Evolutionary conservation across 30 jellyfish, hydroid and myxozoan species (phyloP).

Genomic region (Turritopsis rubra): DNA sequence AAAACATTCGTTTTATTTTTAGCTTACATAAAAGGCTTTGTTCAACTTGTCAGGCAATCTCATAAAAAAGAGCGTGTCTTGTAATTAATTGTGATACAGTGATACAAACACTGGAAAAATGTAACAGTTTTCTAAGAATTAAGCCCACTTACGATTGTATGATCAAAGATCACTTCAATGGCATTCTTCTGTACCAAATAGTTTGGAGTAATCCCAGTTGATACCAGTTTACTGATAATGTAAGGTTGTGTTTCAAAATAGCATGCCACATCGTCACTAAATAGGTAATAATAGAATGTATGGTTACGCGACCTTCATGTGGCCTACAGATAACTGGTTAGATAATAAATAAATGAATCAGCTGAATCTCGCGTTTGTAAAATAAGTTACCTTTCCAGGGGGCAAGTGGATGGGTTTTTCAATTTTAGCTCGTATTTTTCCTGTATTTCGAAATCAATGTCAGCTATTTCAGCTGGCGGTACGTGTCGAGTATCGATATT

Average conservation of each 20-base stretch:
- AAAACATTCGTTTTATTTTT: no score
- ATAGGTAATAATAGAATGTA: slow-evolving; percentile 3
- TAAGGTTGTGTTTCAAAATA: slow-evolving; percentile 58
- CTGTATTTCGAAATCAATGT: not conserved
- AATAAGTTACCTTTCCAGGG: slow-evolving; percentile 60
- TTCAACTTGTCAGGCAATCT: no score
- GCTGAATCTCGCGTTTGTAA: no score
- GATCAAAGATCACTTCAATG: slow-evolving; percentile 76
- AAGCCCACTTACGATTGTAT: slow-evolving; percentile 62
- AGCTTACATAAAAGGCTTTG: no score
- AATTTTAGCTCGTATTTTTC: slow-evolving; percentile 33
- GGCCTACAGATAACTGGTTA: no score
- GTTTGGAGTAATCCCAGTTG: slow-evolving; percentile 51
- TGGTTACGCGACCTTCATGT: no score
- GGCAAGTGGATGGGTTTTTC: slow-evolving; percentile 78
- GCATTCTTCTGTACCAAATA: slow-evolving; percentile 22
- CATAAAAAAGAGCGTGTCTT: no score
- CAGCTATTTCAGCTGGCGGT: not conserved
- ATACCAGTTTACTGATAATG: slow-evolving; percentile 68
- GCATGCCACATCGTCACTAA: slow-evolving; percentile 77
- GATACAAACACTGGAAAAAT: not conserved
- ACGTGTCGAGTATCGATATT: not conserved
- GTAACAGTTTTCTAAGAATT: not conserved
- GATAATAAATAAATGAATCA: no score
- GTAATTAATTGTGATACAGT: not conserved